phyloP scores from a whole-genome alignment of 2,888 invertebrate genomes.

The Eulithis testata region DNA sequence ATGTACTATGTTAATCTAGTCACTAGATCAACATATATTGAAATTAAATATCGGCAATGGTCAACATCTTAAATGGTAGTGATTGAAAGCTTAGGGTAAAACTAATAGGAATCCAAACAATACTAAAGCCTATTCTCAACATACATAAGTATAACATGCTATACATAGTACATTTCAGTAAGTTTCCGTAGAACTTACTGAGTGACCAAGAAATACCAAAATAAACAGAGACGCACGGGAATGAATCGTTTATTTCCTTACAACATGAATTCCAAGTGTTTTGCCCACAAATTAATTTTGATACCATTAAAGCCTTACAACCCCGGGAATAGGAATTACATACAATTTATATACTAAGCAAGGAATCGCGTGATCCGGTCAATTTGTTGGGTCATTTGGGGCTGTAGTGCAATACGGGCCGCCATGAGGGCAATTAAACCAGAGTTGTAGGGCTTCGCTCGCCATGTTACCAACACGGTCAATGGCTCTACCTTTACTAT shows the following conservation, averaged over 20 bases:
- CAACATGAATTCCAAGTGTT: conserved; percentile 7
- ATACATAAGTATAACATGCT: too few species aligned
- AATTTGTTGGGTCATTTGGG: conserved; percentile 80
- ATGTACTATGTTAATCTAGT: too few species aligned
- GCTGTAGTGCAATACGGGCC: conserved; percentile 71
- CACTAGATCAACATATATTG: not conserved
- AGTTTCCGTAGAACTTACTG: too few species aligned
- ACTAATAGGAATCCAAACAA: too few species aligned
- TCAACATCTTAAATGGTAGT: not conserved
- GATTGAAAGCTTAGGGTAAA: too few species aligned
- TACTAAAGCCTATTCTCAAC: too few species aligned
- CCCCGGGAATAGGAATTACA: conserved; percentile 27
- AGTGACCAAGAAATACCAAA: too few species aligned
- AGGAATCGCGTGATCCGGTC: conserved; percentile 77
- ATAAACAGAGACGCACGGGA: too few species aligned
- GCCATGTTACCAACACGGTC: conserved; percentile 41
- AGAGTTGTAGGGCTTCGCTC: conserved; percentile 73
- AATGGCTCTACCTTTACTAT: conserved; percentile 20
- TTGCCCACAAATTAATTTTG: conserved; percentile 21
- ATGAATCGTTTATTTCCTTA: not conserved
- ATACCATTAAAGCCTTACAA: conserved; percentile 19
- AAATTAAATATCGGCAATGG: not conserved
- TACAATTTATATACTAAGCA: conserved; percentile 46
- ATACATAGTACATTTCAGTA: too few species aligned
- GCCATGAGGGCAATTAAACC: conserved; percentile 75